These are phyloP conservation scores for Yoshiicerus persimilis DNA, from an alignment of 1,140 invertebrate genomes.

Conservation along the genomic window DNA sequence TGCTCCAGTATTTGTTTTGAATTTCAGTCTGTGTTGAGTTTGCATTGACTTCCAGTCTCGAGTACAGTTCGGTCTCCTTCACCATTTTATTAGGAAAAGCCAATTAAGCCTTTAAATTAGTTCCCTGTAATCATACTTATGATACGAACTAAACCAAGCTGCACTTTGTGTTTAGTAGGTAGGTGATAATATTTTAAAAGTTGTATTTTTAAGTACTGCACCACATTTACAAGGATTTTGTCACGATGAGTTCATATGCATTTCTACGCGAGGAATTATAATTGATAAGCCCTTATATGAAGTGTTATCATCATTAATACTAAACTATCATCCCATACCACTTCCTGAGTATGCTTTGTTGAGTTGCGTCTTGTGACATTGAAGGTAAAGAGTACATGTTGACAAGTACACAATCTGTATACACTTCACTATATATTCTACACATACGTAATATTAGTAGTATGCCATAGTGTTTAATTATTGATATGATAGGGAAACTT, in stretches of 20 bases:
- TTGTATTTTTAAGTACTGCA: no score
- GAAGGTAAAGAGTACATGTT: neutral
- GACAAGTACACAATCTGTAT: neutral
- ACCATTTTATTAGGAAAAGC: neutral
- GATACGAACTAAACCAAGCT: no score
- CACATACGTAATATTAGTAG: neutral
- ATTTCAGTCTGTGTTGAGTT: neutral
- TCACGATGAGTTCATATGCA: neutral
- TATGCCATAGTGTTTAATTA: neutral
- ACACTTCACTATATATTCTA: neutral
- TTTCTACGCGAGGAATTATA: neutral
- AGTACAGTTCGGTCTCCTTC: neutral
- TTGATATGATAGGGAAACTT: neutral
- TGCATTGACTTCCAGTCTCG: neutral
- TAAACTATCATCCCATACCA: neutral
- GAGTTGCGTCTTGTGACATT: no score
- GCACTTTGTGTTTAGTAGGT: neutral
- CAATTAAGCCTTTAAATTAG: no score
- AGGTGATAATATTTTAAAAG: neutral
- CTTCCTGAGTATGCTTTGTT: neutral
- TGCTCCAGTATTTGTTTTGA: neutral
- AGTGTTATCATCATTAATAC: neutral
- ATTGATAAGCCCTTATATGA: neutral
- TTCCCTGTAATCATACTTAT: no score
- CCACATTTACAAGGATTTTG: neutral